These are phyloP conservation scores for Onychostoma macrolepis DNA, from an alignment of 2,113 vertebrate genomes.

Conservation along the genomic window DNA sequence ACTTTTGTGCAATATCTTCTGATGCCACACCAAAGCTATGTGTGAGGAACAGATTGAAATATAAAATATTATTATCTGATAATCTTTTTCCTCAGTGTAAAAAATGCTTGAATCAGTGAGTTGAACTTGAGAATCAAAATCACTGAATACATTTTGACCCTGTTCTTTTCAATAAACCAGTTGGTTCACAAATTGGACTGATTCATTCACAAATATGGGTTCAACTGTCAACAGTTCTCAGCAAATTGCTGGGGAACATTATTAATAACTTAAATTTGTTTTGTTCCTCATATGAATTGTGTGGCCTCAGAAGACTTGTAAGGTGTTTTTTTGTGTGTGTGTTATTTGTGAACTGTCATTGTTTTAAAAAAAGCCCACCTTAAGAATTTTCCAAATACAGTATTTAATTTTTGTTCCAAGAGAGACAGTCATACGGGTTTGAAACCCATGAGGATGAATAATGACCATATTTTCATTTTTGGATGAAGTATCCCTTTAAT, in stretches of 20 bases:
- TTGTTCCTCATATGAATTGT: not conserved
- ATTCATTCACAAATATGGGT: not conserved
- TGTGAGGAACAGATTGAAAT: not conserved
- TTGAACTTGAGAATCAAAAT: not conserved
- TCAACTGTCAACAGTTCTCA: not conserved
- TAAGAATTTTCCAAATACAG: not conserved
- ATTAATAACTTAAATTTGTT: not conserved
- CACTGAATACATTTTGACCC: not conserved
- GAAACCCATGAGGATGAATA: not conserved
- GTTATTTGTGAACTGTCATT: not conserved
- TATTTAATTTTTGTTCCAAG: not conserved
- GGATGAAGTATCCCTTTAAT: not conserved
- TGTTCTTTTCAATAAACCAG: not conserved
- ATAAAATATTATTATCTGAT: not conserved
- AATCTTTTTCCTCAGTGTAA: not conserved
- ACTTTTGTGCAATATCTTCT: not conserved
- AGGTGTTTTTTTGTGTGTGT: not conserved
- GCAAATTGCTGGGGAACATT: not conserved
- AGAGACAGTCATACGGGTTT: not conserved
- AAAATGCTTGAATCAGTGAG: not conserved
- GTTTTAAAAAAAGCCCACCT: not conserved
- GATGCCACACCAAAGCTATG: not conserved
- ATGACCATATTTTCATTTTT: not conserved
- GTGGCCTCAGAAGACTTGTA: not conserved
- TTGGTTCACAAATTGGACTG: not conserved